These are phyloP conservation scores for Cosmia trapezina DNA, from an alignment of 2,888 invertebrate genomes.

Conservation along the genomic window DNA sequence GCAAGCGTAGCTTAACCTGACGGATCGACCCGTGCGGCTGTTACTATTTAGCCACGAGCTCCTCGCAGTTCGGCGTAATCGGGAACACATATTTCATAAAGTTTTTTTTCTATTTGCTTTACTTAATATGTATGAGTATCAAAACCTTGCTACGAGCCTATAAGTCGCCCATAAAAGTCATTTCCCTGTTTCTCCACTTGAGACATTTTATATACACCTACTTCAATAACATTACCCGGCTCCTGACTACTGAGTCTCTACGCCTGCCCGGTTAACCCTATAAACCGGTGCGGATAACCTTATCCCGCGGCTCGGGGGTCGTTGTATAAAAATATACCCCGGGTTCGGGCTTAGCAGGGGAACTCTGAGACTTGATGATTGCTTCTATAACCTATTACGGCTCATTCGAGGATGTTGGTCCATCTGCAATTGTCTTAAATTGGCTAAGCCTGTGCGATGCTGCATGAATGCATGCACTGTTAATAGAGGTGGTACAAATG, in stretches of 20 bases:
- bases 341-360: constrained; percentile 16
- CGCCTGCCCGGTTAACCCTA: constrained; percentile 78
- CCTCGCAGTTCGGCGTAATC: too few relatives aligned
- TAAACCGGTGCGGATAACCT: constrained; percentile 84
- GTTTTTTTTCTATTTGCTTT: too few relatives aligned
- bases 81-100: too few relatives aligned
- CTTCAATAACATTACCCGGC: constrained; percentile 24
- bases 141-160: too few relatives aligned
- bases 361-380: constrained; percentile 19
- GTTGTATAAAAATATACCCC: constrained; percentile 76
- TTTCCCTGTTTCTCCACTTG: constrained; percentile 6
- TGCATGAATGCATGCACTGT: background rate
- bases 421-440: background rate
- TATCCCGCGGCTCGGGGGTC: constrained; percentile 79
- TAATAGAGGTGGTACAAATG: too few relatives aligned
- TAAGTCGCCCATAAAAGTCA: constrained; percentile 1
- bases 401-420: background rate
- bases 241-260: constrained; percentile 16
- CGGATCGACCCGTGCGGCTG: too few relatives aligned
- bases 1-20: too few relatives aligned
- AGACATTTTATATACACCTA: background rate
- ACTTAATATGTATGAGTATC: too few relatives aligned
- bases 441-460: background rate
- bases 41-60: too few relatives aligned
- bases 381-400: constrained; percentile 22